Evolutionary conservation across 2,113 vertebrate genomes (phyloP), one percentile per base, ranked within the genome.

Genomic region (Ptilonorhynchus violaceus): DNA sequence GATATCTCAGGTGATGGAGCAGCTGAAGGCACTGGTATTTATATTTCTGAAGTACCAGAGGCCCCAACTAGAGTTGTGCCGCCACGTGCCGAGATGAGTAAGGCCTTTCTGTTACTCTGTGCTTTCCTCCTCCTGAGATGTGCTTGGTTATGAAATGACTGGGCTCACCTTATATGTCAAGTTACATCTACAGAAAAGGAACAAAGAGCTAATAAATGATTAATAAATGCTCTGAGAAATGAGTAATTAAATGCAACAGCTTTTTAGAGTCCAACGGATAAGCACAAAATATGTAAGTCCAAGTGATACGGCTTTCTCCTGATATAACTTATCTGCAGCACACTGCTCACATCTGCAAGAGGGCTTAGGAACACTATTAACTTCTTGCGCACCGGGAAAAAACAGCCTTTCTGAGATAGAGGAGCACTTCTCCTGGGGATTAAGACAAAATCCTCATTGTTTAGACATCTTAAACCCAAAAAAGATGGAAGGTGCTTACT

Each of bases 211-310:
- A 93, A 95, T 80, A 96, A 87, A 91, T 74, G 13, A 95, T 89
- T 77, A 94, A 85, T 93, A 93, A 95, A 94, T 35, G 70, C 67
- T 93, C 85, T 92, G 88, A 94, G 89, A 85, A 89, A 88, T 79
- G 62, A 62, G n/a, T 91, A 89, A 95, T 91, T 96, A 93, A 94
- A 95, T 67, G 52, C 78, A 93, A 90, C 64, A 77, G 85, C 82
- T 93, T 95, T 85, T 86, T 62, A 83, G 78, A 93, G 82, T 59
- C 88, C 92, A 81, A 18, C 0, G 13, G 95, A 79, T 94, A 88
- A 92, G 88, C 67, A 83, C 74, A 92, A 93, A 93, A 91, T 96
- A 63, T 42, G 88, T 94, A 95, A 96, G 90, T 67, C 78, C 79
- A 30, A 80, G 86, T 0, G 83, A 92, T 96, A 95, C 88, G 2